Base-by-base conservation (phyloP, 2,113 vertebrate genomes). In the Brachionichthys hirsutus region DNA sequence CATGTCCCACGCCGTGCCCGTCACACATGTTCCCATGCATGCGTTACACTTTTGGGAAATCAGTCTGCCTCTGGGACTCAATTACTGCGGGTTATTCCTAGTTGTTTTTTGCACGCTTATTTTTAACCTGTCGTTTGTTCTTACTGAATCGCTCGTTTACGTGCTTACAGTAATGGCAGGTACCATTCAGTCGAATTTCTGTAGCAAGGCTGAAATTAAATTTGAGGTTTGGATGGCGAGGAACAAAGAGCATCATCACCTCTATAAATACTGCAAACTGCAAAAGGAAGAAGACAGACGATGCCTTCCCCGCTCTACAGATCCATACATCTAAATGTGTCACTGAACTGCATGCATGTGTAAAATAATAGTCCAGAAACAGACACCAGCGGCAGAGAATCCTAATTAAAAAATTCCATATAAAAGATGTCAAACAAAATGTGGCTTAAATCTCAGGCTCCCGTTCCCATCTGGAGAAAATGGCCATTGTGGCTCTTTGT, bases 401-500 rank as follows among this genome's bases (percentile, higher is more conserved):
- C 75, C 80, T 92, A 93, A 93, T 92, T 92, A 95, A 92, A 91
- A 78, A 78, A 79, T 77, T 54, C 45, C 73, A 18, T 89, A 90
- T 92, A 77, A 88, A 81, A 57, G 70, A 73, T 73, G 70, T 82
- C 60, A 83, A 83, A 87, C 67, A 73, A 76, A 85, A 88, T 65
- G 75, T 89, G 92, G 89, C 90, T 88, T 94, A 93, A 91, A 93
- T 94, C 92, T 81, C 79, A 93, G 93, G 92, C 91, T 91, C 91
- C 91, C 92, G 93, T 91, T 92, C 93, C 95, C 95, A 97, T 98
- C 95, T 97, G 95, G 94, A 92, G 92, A 93, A 95, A 86, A 94
- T 94, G 94, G 93, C 93, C 94, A 93, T 94, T 95, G 95, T 95
- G 94, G 90, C 94, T 98, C 94, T 95, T 99, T 97, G 95, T 98